These are phyloP conservation scores for Eupleurogrammus muticus DNA, from an alignment of 2,797 vertebrate genomes.

Conservation along the genomic window DNA sequence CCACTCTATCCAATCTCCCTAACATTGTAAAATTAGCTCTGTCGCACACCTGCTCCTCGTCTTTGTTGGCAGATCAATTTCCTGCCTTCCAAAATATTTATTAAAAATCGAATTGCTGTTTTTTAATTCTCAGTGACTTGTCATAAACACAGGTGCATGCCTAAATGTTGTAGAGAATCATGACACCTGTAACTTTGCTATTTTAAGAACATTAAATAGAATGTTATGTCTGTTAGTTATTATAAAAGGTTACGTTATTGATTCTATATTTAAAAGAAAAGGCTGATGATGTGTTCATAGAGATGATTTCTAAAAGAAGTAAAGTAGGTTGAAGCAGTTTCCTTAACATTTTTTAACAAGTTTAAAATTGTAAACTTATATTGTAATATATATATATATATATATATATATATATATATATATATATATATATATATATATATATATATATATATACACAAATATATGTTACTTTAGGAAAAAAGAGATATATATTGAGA, in stretches of 20 bases:
- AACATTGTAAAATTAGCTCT: slow-evolving; percentile 41
- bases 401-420: no score
- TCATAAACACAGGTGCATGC: slow-evolving; percentile 33
- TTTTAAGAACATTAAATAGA: neutral
- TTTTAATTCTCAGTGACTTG: slow-evolving; percentile 30
- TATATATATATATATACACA: no score
- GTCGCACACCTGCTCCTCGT: slow-evolving; percentile 55
- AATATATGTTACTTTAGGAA: no score
- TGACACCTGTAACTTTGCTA: neutral
- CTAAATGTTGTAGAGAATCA: neutral
- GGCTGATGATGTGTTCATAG: no score
- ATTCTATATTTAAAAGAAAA: neutral
- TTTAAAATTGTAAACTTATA: no score
- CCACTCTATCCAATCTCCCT: slow-evolving; percentile 22
- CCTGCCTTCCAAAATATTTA: slow-evolving; percentile 44
- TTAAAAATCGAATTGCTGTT: slow-evolving; percentile 46
- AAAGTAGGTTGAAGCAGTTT: no score
- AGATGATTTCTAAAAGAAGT: no score
- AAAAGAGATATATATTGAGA: no score
- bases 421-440: no score
- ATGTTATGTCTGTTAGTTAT: no score
- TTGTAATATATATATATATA: no score
- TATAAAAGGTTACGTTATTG: neutral
- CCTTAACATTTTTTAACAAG: no score
- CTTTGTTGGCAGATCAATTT: slow-evolving; percentile 36